Percentiles rank a stretch among this genome's conserved stretches.
Evolutionary conservation across 2,888 invertebrate species (phyloP).

Genomic region (Papilio demoleus): DNA sequence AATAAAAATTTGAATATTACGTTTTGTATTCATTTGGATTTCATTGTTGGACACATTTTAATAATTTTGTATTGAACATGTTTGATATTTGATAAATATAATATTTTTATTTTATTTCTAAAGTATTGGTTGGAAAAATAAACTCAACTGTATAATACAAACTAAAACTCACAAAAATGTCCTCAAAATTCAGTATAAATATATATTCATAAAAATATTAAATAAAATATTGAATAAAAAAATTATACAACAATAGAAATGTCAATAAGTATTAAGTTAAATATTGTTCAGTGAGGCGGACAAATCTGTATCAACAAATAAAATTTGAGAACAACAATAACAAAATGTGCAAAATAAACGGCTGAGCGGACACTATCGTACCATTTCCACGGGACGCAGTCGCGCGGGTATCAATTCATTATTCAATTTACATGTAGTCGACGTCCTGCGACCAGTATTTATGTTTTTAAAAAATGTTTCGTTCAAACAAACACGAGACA

Average conservation of each 20-base stretch:
- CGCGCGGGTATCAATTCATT: conserved; percentile 33
- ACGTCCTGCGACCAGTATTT: conserved; percentile 24
- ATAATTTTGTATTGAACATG: too few relatives aligned
- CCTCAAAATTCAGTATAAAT: not conserved
- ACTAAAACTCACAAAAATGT: too few relatives aligned
- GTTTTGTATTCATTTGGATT: too few relatives aligned
- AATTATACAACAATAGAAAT: not conserved
- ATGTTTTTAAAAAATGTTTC: conserved; percentile 11
- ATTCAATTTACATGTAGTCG: conserved; percentile 35
- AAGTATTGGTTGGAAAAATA: too few relatives aligned
- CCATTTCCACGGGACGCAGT: conserved; percentile 29
- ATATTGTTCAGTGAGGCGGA: conserved; percentile 13
- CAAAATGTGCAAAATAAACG: conserved; percentile 30
- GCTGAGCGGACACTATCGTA: conserved; percentile 28
- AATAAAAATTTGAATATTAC: too few relatives aligned
- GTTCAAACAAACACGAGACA: conserved; percentile 8
- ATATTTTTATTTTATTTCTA: too few relatives aligned
- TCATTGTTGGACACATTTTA: too few relatives aligned
- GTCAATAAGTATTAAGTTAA: not conserved
- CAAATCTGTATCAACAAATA: conserved; percentile 27
- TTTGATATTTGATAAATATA: too few relatives aligned
- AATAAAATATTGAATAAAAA: too few relatives aligned
- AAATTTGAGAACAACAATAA: conserved; percentile 28
- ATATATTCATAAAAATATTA: not conserved
- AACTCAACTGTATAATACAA: too few relatives aligned